Base-by-base conservation (phyloP, 2,113 vertebrate species). In the Orycteropus afer region DNA sequence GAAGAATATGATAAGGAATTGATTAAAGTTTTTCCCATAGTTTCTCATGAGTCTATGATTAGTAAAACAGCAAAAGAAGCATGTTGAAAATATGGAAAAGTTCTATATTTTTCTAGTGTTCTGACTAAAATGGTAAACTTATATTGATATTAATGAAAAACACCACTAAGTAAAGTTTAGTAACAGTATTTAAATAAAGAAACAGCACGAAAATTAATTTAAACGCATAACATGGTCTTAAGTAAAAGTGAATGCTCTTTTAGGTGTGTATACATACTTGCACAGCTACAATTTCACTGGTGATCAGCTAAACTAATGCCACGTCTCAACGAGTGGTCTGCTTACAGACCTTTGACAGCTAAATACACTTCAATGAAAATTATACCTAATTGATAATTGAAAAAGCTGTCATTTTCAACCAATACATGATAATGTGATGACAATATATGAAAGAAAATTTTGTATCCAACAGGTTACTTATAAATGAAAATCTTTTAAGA, bases 401-500 rank as follows among this genome's bases (percentile, higher is more conserved):
- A 32, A 80, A 90, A 90, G 34, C 82, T 74, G 59, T 25, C 63
- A 91, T 67, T 85, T 94, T 94, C 59, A 90, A 20, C 27, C 49
- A 77, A 6, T 15, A 2, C 65, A 27, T 82, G 34, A 61, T 67
- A 45, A 65, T 37, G 29, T 71, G n/a, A 45, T 80, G 51, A 51
- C 42, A 85, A 37, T 79, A 77, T 74, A 67, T 89, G 83, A 51
- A 4, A 73, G 86, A 57, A 95, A 89, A 94, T 57, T 94, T 0
- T 34, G 65, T 78, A 93, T 85, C 85, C 76, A 93, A 17, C 45
- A 82, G 78, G 29, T 82, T 87, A 92, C 0, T 1, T 80, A 88
- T 81, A 96, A 91, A 97, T 92, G 73, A 92, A 92, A 57, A 93
- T 76, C 0, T 2, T 55, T 87, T 57, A 73, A 63, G 93, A 67